A percentile compares a stretch with the other conserved stretches of the same genome.
Evolutionary conservation across 2,797 vertebrate genomes (phyloP).

Genomic region (Myoxocephalus aenaeus): DNA sequence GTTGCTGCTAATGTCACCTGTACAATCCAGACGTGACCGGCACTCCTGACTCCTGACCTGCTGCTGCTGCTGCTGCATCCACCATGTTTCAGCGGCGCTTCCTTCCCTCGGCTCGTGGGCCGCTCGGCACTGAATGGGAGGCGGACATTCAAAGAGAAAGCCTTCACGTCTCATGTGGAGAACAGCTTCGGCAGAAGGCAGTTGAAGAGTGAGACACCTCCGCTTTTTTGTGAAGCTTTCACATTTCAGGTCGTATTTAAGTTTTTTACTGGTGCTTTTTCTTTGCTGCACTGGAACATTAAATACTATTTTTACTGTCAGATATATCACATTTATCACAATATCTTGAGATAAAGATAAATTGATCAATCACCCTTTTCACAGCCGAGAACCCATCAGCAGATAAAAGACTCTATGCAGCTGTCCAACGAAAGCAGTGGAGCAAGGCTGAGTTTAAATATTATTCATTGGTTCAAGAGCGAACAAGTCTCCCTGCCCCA

Average conservation of each 20-base stretch:
- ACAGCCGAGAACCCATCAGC: conserved; percentile 2
- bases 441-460: conserved; percentile 37
- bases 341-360: background rate
- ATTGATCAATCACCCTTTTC: conserved; percentile 14
- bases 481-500: conserved; percentile 13
- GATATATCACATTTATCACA: conserved; percentile 4
- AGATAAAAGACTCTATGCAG: conserved; percentile 22
- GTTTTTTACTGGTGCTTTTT: background rate
- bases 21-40: conserved; percentile 76
- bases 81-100: conserved; percentile 22
- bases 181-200: conserved; percentile 20
- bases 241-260: conserved; percentile 7
- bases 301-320: background rate
- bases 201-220: conserved; percentile 24
- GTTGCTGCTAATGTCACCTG: conserved; percentile 58
- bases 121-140: conserved; percentile 31
- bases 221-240: conserved; percentile 15
- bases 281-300: conserved; percentile 1
- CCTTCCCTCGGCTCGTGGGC: conserved; percentile 1
- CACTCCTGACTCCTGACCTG: conserved; percentile 45
- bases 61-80: conserved; percentile 17
- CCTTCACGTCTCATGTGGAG: conserved; percentile 44
- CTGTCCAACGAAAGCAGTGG: conserved; percentile 25
- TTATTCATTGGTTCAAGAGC: conserved; percentile 34
- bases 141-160: conserved; percentile 49